phyloP scores from a whole-genome alignment of 1,140 invertebrate species.

The Dendroctonus valens region DNA sequence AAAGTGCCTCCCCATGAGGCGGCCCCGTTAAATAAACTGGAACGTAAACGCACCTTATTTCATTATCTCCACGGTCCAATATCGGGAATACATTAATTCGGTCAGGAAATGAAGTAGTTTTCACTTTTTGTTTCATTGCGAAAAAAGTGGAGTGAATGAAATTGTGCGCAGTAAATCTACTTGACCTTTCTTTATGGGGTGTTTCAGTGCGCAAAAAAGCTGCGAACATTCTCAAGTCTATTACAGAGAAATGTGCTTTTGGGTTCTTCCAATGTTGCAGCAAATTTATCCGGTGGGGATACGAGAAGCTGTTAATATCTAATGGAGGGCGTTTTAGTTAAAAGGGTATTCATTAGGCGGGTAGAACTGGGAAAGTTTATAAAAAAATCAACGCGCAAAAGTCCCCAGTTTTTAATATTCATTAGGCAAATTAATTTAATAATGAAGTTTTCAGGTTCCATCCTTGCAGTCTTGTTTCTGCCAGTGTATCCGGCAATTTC shows the following conservation, averaged over 20 bases:
- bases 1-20: background rate
- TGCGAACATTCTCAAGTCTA: background rate
- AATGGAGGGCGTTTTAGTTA: background rate
- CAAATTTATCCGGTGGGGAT: too few species aligned
- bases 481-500: background rate
- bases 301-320: too few species aligned
- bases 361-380: background rate
- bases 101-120: background rate
- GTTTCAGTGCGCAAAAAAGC: background rate
- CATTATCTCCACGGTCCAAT: background rate
- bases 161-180: background rate
- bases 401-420: background rate
- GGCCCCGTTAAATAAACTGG: conserved; percentile 2
- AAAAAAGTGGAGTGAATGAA: too few species aligned
- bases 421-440: background rate
- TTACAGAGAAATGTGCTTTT: background rate
- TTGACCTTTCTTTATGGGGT: background rate
- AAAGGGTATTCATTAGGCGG: background rate
- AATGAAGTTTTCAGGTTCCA: background rate
- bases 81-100: conserved; percentile 6
- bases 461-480: background rate
- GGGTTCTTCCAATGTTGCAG: too few species aligned
- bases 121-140: background rate
- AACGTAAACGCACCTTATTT: conserved; percentile 4
- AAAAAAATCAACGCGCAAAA: background rate